Conservation (phyloP, 2,888 invertebrate species). For the Phrixothrix hirtus region DNA sequence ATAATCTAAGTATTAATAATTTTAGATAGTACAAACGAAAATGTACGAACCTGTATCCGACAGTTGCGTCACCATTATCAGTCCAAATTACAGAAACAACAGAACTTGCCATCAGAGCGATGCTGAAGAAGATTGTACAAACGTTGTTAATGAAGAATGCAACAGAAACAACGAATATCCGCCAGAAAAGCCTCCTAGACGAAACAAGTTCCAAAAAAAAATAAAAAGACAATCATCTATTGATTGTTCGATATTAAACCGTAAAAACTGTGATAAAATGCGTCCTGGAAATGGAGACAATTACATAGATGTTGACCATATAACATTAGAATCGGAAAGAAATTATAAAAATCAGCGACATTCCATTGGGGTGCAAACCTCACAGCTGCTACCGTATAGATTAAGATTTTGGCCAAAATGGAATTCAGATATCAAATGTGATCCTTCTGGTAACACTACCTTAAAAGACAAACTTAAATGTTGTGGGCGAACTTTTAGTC, state of each 20-base stretch:
- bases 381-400: slow-evolving; percentile 58
- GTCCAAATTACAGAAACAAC: slow-evolving; percentile 34
- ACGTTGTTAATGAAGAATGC: slow-evolving; percentile 22
- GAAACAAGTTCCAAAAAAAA: slow-evolving; percentile 34
- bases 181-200: slow-evolving; percentile 45
- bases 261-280: slow-evolving; percentile 41
- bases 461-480: slow-evolving; percentile 45
- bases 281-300: slow-evolving; percentile 44
- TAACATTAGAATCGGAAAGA: slow-evolving; percentile 46
- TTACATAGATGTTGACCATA: slow-evolving; percentile 50
- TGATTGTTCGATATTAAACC: slow-evolving; percentile 19
- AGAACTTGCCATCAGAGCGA: slow-evolving; percentile 35
- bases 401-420: slow-evolving; percentile 62
- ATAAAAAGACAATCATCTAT: slow-evolving; percentile 12
- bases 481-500: slow-evolving; percentile 57
- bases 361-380: slow-evolving; percentile 57
- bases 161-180: slow-evolving; percentile 30
- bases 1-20: slow-evolving; percentile 29
- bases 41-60: slow-evolving; percentile 54
- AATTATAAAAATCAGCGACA: slow-evolving; percentile 44
- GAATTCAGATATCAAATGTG: slow-evolving; percentile 45
- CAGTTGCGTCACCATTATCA: slow-evolving; percentile 45
- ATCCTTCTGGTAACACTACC: slow-evolving; percentile 47
- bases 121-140: slow-evolving; percentile 38
- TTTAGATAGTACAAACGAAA: slow-evolving; percentile 43